Conservation (phyloP, 2,888 invertebrate genomes). For the Panzeria rudis region DNA sequence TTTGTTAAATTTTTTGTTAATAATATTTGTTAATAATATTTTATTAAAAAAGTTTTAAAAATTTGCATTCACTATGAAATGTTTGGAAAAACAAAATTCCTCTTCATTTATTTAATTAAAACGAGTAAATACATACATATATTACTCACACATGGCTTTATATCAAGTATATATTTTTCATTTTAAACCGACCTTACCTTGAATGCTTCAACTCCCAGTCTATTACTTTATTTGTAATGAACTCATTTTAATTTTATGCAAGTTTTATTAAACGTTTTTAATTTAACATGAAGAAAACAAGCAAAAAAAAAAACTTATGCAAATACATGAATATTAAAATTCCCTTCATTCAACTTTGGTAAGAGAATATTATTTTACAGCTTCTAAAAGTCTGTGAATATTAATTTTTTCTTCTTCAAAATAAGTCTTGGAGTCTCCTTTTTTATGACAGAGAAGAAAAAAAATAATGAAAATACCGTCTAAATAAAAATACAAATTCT, state of each 20-base stretch:
- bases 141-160: neutral
- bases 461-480: neutral
- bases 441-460: neutral
- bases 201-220: slow-evolving; percentile 20
- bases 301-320: slow-evolving; percentile 40
- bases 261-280: slow-evolving; percentile 59
- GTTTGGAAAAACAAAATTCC: neutral
- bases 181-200: neutral
- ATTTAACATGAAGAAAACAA: slow-evolving; percentile 44
- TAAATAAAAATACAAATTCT: slow-evolving; percentile 40
- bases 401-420: slow-evolving; percentile 1
- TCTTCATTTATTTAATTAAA: neutral
- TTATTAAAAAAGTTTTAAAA: neutral
- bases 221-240: slow-evolving; percentile 57
- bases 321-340: slow-evolving; percentile 70
- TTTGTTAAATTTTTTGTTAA: neutral
- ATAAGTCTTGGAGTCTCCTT: neutral
- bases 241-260: slow-evolving; percentile 67
- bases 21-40: neutral
- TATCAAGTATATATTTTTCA: neutral
- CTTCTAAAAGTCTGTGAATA: slow-evolving; percentile 37
- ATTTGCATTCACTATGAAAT: neutral
- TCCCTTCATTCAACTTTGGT: slow-evolving; percentile 16
- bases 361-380: slow-evolving; percentile 20
- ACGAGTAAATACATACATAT: neutral